Evolutionary conservation across 2,888 invertebrate species (phyloP), one percentile per base, ranked within the genome.

Genomic region (Nephrotoma guestfalica): DNA sequence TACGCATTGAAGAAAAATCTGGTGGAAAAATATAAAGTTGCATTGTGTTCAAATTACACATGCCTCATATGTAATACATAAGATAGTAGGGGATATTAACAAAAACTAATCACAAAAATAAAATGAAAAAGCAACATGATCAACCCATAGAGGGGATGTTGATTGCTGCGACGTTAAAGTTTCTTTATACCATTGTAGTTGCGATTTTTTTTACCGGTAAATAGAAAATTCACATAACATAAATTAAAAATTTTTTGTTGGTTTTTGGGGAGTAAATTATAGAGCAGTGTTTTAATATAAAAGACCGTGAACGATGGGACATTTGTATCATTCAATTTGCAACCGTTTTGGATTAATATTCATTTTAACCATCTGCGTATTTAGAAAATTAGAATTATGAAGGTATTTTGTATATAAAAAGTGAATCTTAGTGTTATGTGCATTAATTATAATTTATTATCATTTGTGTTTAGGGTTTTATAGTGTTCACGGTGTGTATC

Each of bases 401-500:
- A 71, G 71, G 71, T 71, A 15, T 15, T 51, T 15, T 5, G 6
- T 51, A 15, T 51, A 51, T 15, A 18, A 15, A 15, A 15, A 57
- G 51, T 57, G n/a, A 15, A 57, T 57, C 2, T 6, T 71, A 30
- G 30, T 30, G n/a, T 47, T 47, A 47, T 13, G 11, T 11, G n/a
- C 1, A 47, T 47, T 47, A 13, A n/a, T 47, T 47, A 47, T 47
- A 30, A 40, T 18, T 84, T 84, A 84, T 41, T 15, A n/a, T 84
- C 4, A 83, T 84, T 84, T 84, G 40, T 86, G 11, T 30, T 7
- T 57, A 86, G 45, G 86, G 71, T 7, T 71, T 87, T 57, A 87
- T 87, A 43, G 86, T 87, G 42, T 84, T 87, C 43, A 83, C 86
- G 85, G 85, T 87, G 43, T 86, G 86, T 85, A 85, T 87, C n/a